Base-by-base conservation (phyloP, 1,140 invertebrate species). In the Drosophila suzukii region DNA sequence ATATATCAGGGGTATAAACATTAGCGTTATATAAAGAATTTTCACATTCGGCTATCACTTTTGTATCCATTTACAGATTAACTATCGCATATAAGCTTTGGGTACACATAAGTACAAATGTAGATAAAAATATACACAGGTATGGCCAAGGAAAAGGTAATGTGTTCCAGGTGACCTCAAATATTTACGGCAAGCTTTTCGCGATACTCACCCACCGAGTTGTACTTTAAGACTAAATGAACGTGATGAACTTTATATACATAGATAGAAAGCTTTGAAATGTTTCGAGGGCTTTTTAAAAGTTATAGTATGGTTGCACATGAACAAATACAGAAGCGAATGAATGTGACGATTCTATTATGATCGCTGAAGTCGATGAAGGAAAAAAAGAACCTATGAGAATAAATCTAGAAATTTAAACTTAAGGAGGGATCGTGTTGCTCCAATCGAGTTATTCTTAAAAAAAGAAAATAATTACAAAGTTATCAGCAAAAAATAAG, bases 161-260 rank as follows among this genome's bases (percentile, higher is more conserved):
- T 73, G 38, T 55, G 41, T 38, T 44, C 46, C 27, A 54, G 81
- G 84, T 84, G 81, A 84, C 83, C 81, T 79, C 73, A 81, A 81
- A 75, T 83, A 60, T 74, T 74, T 56, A 76, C 75, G 59, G 61
- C 63, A 76, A 76, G 72, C 65, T 84, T 63, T 75, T 80, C 62
- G 77, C 54, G 73, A 75, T 75, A 75, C 67, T 84, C 55, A 84
- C 75, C 72, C 81, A 80, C 76, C 67, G 73, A 84, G 73, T 84
- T 68, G 62, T 80, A 73, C 66, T 84, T 61, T 57, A 80, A 77
- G 81, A 84, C 81, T 84, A 76, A 84, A 84, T 67, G 63, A 84
- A 83, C 80, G 75, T 82, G 68, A 72, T 78, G 58, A 74, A 62
- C 79, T 75, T 78, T 62, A 20, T 67, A 58, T 57, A 79, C 46